Percentiles rank a stretch among this genome's conserved stretches.
These are phyloP conservation scores for Macquaria australasica DNA, from an alignment of 2,113 vertebrate genomes.

Conservation along the genomic window DNA sequence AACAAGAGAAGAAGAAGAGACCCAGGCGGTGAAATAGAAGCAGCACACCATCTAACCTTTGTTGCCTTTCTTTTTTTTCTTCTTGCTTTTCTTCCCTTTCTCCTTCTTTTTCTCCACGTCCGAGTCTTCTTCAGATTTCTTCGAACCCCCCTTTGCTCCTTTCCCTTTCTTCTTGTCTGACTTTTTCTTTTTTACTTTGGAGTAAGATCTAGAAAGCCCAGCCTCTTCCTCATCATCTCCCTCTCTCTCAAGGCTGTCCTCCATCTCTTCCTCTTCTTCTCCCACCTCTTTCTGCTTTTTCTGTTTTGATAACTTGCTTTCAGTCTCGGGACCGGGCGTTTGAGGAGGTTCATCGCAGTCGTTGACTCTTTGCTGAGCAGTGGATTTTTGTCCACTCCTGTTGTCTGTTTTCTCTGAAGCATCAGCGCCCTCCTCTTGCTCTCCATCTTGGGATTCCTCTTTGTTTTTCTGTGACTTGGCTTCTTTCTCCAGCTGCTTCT, in stretches of 20 bases:
- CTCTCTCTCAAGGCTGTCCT: constrained; percentile 46
- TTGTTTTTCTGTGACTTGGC: constrained; percentile 21
- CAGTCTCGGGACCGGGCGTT: constrained; percentile 9
- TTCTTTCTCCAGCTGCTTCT: constrained; percentile 70
- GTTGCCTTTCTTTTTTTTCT: constrained; percentile 73
- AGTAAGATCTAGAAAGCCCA: constrained; percentile 21
- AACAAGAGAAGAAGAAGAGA: constrained; percentile 15
- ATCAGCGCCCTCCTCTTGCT: constrained; percentile 46
- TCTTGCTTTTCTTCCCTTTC: constrained; percentile 69
- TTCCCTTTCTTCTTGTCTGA: constrained; percentile 66
- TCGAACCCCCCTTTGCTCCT: constrained; percentile 35
- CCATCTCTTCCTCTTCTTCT: constrained; percentile 31
- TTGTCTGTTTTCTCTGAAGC: constrained; percentile 42
- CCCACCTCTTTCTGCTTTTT: constrained; percentile 16
- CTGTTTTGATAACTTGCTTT: constrained; percentile 22
- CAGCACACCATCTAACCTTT: constrained; percentile 79
- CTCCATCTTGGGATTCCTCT: constrained; percentile 49
- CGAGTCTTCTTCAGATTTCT: constrained; percentile 48
- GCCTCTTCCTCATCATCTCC: constrained; percentile 62
- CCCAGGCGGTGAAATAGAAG: constrained; percentile 24
- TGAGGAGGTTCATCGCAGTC: not conserved
- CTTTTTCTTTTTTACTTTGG: constrained; percentile 68
- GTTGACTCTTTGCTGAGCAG: constrained; percentile 4
- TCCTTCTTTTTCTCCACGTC: constrained; percentile 62
- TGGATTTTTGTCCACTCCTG: constrained; percentile 17